Evolutionary conservation across 2,888 invertebrate genomes (phyloP), one percentile per base, ranked within the genome.

Genomic region (Ormyrus nitidulus): DNA sequence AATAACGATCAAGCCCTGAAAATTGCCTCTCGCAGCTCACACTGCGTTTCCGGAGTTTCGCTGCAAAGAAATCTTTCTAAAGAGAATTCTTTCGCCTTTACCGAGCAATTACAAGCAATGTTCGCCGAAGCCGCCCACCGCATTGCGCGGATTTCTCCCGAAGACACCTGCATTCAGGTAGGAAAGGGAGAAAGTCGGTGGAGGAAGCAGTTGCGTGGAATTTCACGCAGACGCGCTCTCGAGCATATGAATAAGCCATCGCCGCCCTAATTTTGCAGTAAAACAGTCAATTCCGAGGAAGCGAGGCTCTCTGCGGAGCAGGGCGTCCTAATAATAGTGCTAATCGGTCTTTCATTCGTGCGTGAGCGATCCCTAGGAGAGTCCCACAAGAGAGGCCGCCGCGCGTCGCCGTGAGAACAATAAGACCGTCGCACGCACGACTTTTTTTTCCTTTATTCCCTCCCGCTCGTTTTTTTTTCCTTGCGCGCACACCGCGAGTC

Each of bases 361-460:
- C 81, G 65, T 59, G 74, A 64, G 74, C 74, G 56, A 72, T 73
- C 74, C 74, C 77, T 64, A 70, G 62, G 71, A 69, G 72, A 62
- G 64, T 68, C 72, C 75, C 71, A 51, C 59, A 51, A 49, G 70
- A 49, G 59, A 49, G 59, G 51, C 13, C 8, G 13, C 10, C 9
- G 46, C 48, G 34, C 64, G 56, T 59, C n/a, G 53, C 13, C 77
- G 58, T 64, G 71, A 77, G 80, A 82, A 82, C 79, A 82, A 81
- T 81, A 79, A 44, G 34, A 66, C 68, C 68, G 84, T 85, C 85
- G 82, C 84, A 83, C 84, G 83, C 83, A 71, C 80, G 83, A 78
- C 80, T 83, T 83, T 84, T 83, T 73, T n/a, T 64, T 58, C 19
- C 9, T 11, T 58, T 53, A 8, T 19, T 54, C 13, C 19, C 44